Evolutionary conservation across 92 coral and sea anemone species (phyloP), one percentile per base, ranked within the genome.

Genomic region (Parazoanthus atlanticus): DNA sequence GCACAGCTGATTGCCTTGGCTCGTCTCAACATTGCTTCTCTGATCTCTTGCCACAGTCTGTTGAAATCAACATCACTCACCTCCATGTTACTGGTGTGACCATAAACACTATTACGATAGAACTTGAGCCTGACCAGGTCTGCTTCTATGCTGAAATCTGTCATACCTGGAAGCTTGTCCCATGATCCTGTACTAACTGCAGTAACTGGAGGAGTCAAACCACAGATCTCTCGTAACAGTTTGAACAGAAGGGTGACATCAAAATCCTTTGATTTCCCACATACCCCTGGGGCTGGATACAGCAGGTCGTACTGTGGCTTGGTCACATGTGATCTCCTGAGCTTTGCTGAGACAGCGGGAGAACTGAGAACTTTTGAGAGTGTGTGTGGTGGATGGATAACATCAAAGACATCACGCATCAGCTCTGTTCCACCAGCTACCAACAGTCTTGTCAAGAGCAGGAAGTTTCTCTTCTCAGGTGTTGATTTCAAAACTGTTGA

Each of bases 41-140:
- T 90, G 40, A 91, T 79, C 28, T 81, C 85, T 11, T 23, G 72
- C 95, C 95, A 93, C 23, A 80, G 82, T 33, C 19, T 40, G 1
- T 64, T 8, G 71, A 93, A 91, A 56, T 88, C 80, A 1, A 69
- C 19, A 66, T 88, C 90, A 12, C 79, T 26, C 25, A 93, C 65
- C 76, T 89, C 93, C 95, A 93, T 85, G 54, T 66, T 69, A 49
- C 38, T 85, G 71, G 43, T 70, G 75, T 93, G 95, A 5, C 82
- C 95, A 56, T 88, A 86, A 1, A 93, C 47, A 26, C 81, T 69
- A 86, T 93, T 93, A 17, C 95, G 90, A 52, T 85, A 86, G 76
- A 34, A 78, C 36, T 88, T 89, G 31, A 93, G 54, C 36, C 93
- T 86, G 9, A 32, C 88, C 21, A 93, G 66, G 84, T 93, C 95